These are phyloP conservation scores for Xylocopa sonorina DNA, from an alignment of 1,140 invertebrate genomes.

Conservation along the genomic window DNA sequence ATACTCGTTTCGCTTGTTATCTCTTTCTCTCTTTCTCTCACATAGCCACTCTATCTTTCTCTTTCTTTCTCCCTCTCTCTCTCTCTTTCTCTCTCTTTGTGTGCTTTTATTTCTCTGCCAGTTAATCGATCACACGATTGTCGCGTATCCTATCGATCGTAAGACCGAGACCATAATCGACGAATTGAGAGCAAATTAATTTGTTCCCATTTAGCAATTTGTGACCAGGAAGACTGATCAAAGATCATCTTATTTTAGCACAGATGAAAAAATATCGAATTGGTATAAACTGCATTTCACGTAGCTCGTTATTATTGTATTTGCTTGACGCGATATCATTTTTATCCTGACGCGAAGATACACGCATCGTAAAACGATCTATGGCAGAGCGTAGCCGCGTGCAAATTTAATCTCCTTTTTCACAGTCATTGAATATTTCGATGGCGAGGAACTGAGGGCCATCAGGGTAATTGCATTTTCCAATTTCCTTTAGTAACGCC, in stretches of 20 bases:
- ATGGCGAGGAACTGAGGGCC: background rate
- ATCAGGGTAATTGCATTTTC: background rate
- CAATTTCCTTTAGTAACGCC: background rate
- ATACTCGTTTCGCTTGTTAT: background rate
- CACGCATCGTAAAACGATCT: background rate
- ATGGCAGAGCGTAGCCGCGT: too few relatives aligned
- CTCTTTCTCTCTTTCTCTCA: too few relatives aligned
- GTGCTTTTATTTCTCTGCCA: background rate
- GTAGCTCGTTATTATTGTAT: too few relatives aligned
- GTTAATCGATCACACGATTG: slow-evolving; percentile 8
- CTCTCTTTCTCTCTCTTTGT: too few relatives aligned
- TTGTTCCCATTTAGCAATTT: background rate
- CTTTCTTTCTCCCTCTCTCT: background rate
- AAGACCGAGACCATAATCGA: background rate
- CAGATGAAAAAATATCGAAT: too few relatives aligned
- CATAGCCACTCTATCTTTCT: too few relatives aligned
- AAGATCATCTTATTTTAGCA: background rate
- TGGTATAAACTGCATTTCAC: too few relatives aligned
- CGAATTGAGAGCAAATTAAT: background rate
- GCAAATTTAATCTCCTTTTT: background rate
- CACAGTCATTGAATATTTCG: background rate
- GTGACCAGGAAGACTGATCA: background rate
- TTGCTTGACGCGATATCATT: too few relatives aligned
- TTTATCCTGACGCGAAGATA: too few relatives aligned
- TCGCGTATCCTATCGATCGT: background rate